Percentiles rank a stretch among this genome's conserved stretches.
Evolutionary conservation across 2,113 vertebrate species (phyloP).

Genomic region (Semnopithecus entellus): DNA sequence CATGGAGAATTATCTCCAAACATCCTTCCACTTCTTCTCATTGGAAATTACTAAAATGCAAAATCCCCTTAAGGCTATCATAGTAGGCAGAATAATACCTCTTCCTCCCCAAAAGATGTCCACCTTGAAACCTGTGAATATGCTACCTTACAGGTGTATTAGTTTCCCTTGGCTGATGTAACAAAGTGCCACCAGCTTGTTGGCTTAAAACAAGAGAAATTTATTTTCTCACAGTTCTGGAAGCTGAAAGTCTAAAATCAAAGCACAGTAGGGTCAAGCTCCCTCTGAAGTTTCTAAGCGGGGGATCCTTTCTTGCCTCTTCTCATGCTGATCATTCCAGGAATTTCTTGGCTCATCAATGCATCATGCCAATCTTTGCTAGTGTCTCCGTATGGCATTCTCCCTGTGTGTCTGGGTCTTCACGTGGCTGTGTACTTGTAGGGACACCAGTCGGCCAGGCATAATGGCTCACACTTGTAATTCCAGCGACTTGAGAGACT

Average conservation of each 20-base stretch:
- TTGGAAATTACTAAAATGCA: not conserved
- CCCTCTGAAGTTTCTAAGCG: not conserved
- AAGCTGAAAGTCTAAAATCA: not conserved
- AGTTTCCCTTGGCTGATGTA: not conserved
- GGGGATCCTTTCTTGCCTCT: not conserved
- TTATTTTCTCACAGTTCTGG: not conserved
- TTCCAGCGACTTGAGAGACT: too few relatives aligned
- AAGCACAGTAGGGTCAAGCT: not conserved
- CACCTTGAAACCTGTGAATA: not conserved
- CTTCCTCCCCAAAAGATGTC: not conserved
- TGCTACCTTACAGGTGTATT: too few relatives aligned
- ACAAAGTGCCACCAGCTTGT: not conserved
- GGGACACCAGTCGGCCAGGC: not conserved
- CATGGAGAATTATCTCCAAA: not conserved
- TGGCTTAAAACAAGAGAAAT: not conserved
- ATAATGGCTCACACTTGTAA: too few relatives aligned
- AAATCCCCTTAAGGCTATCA: not conserved
- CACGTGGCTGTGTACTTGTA: not conserved
- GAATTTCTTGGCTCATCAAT: not conserved
- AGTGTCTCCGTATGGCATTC: too few relatives aligned
- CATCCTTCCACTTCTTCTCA: not conserved
- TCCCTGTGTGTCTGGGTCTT: accelerated
- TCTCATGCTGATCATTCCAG: not conserved
- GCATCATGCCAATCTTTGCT: not conserved
- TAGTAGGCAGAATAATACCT: not conserved